phyloP scores from a whole-genome alignment of 92 coral and sea anemone genomes.

The Montipora capitata region DNA sequence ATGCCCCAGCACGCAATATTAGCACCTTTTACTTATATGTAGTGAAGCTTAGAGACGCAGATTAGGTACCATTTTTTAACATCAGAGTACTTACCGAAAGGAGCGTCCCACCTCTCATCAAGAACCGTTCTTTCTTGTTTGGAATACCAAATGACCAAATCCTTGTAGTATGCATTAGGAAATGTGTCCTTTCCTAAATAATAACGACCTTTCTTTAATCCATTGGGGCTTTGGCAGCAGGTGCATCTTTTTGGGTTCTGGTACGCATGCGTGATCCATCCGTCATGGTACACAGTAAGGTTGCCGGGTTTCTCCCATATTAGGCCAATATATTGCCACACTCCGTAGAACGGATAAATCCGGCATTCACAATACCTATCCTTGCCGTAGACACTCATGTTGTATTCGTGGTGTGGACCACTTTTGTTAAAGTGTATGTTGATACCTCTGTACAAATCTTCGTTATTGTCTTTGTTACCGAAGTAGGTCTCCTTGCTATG shows the following conservation, averaged over 20 bases:
- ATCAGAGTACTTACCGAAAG: not conserved
- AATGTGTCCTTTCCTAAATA: conserved; percentile 28
- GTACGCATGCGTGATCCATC: not conserved
- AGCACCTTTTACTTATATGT: too few species aligned
- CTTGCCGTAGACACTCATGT: conserved; percentile 10
- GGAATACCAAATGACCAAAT: conserved; percentile 39
- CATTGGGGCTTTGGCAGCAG: not conserved
- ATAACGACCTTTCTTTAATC: not conserved
- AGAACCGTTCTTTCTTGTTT: not conserved
- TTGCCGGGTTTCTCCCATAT: conserved; percentile 40
- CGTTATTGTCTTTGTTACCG: conserved; percentile 29
- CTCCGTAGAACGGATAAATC: not conserved
- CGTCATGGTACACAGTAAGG: not conserved
- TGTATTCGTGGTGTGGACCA: not conserved
- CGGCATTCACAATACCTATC: not conserved
- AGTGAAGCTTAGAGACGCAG: too few species aligned
- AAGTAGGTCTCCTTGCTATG: conserved; percentile 7
- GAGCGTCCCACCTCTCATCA: not conserved
- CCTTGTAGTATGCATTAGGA: conserved; percentile 35
- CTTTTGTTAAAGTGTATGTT: not conserved
- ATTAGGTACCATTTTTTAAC: not conserved
- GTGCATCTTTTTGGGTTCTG: too few species aligned
- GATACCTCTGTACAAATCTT: not conserved
- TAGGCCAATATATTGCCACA: conserved; percentile 40
- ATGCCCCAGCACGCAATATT: too few species aligned